phyloP scores from a whole-genome alignment of 1,140 invertebrate species.

The Liolophura sinensis region DNA sequence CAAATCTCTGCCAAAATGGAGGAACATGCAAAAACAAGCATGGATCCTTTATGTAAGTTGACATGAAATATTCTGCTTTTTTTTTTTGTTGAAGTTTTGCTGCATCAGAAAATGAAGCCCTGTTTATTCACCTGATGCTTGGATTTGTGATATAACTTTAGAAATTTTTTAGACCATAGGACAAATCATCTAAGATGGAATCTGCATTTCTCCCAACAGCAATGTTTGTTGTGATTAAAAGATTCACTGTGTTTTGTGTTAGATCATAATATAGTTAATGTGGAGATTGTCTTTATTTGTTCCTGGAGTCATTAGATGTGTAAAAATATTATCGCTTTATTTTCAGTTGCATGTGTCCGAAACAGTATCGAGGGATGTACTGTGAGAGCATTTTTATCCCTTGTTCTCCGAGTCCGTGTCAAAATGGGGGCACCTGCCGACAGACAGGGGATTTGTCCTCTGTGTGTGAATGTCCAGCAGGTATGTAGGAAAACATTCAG shows the following conservation, averaged over 20 bases:
- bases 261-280: too few relatives aligned
- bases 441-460: constrained; percentile 33
- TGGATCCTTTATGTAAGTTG: constrained; percentile 79
- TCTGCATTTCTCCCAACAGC: background rate
- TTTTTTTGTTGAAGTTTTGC: background rate
- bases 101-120: background rate
- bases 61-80: background rate
- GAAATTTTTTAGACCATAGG: background rate
- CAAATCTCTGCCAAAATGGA: constrained; percentile 86
- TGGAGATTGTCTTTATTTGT: too few relatives aligned
- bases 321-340: background rate
- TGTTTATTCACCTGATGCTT: background rate
- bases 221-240: too few relatives aligned
- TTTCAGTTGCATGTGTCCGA: constrained; percentile 39
- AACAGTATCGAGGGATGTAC: constrained; percentile 34
- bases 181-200: background rate
- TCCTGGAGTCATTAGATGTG: background rate
- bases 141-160: background rate
- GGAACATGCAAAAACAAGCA: constrained; percentile 79
- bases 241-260: too few relatives aligned
- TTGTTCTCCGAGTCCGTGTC: constrained; percentile 45
- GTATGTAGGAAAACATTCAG: constrained; percentile 16
- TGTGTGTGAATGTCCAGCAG: constrained; percentile 44
- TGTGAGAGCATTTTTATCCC: constrained; percentile 43
- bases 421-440: constrained; percentile 44